Base-by-base conservation (phyloP, 2,888 invertebrate species). In the Nebria brevicollis region DNA sequence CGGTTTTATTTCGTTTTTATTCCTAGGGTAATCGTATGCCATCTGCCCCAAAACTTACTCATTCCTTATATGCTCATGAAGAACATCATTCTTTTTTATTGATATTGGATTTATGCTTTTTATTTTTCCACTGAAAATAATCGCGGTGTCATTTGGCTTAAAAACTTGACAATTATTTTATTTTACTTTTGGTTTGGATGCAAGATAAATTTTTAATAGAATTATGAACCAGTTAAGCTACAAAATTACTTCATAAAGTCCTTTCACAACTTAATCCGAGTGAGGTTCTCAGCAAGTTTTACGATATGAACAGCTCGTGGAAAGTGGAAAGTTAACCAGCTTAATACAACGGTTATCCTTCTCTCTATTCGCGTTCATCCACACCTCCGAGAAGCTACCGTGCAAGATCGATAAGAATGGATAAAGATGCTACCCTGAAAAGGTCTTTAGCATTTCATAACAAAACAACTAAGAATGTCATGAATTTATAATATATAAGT, bases 161-260 rank as follows among this genome's bases (percentile, higher is more conserved):
- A 54, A 54, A 54, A 7, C 54, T 54, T 8, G 8, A 13, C 11
- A 54, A 54, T 11, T 54, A 11, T 54, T 54, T 11, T 11, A 54
- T 54, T 54, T 13, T 13, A 54, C 54, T 54, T 54, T 54, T 54
- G 54, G 34, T 70, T 70, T 77, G 68, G 68, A 54, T 72, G 54
- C 26, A 77, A 25, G 77, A 13, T 54, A 54, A 77, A 54, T 72
- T 77, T 72, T 77, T 70, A 77, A 77, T 77, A 72, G 72, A 77
- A 77, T 77, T 77, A 77, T 77, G 77, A 77, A 72, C 25, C 72
- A 70, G 77, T 77, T 77, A 72, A 34, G 77, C 72, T 26, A 77
- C 72, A 77, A 72, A 77, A 77, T 77, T 77, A 77, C 72, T 77
- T 64, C 72, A 64, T 77, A 77, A 77, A 72, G 72, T 72, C 72